phyloP scores from a whole-genome alignment of 2,888 invertebrate genomes.

The Teleogryllus oceanicus region DNA sequence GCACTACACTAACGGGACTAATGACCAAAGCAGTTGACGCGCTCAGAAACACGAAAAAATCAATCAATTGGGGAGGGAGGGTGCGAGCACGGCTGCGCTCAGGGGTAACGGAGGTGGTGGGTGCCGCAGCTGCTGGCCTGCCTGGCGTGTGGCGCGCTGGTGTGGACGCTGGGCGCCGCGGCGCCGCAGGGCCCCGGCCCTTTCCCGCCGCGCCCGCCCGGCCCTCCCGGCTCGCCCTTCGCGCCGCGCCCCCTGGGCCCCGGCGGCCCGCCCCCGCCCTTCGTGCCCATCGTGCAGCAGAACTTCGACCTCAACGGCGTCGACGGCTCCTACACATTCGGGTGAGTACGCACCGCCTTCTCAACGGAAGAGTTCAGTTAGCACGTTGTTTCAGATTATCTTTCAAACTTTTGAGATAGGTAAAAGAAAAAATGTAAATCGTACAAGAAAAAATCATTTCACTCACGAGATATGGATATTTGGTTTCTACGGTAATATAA shows the following conservation, averaged over 20 bases:
- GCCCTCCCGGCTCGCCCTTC: background rate
- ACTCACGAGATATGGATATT: too few relatives aligned
- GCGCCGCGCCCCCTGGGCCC: conserved; percentile 22
- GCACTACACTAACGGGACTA: too few relatives aligned
- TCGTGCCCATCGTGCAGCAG: conserved; percentile 43
- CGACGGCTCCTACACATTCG: conserved; percentile 42
- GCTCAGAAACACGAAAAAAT: too few relatives aligned
- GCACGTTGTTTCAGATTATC: too few relatives aligned
- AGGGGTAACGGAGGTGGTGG: too few relatives aligned
- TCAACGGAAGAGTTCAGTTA: background rate
- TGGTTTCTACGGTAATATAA: too few relatives aligned
- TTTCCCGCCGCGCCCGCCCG: background rate
- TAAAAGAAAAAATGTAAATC: too few relatives aligned
- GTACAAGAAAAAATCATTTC: too few relatives aligned
- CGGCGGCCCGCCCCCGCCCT: conserved; percentile 27
- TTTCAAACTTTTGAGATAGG: too few relatives aligned
- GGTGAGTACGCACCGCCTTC: conserved; percentile 37
- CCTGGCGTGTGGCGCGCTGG: background rate
- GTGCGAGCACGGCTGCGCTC: too few relatives aligned
- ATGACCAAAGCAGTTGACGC: too few relatives aligned
- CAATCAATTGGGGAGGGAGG: too few relatives aligned
- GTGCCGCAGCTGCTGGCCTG: background rate
- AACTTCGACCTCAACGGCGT: conserved; percentile 43
- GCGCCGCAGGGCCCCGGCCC: conserved; percentile 19
- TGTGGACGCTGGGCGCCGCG: background rate